phyloP scores from a whole-genome alignment of 2,888 invertebrate genomes.

The Acanthococcus lagerstroemiae region DNA sequence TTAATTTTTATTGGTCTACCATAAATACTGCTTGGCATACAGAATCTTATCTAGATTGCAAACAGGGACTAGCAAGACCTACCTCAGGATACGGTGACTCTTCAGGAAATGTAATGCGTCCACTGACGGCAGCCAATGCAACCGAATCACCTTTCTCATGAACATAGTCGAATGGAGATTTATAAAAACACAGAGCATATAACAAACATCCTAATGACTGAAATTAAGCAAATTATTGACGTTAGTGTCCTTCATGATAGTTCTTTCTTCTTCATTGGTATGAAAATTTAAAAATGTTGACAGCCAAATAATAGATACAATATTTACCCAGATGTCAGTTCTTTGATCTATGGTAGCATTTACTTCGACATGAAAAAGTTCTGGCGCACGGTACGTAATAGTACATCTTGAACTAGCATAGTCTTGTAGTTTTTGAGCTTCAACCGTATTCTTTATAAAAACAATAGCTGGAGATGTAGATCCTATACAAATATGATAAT shows the following conservation, averaged over 20 bases:
- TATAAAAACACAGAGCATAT: conserved; percentile 74
- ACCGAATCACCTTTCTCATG: conserved; percentile 79
- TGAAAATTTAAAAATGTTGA: no score
- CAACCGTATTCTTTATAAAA: conserved; percentile 55
- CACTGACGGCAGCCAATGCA: conserved; percentile 70
- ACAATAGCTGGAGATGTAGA: conserved; percentile 55
- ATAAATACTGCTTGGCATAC: no score
- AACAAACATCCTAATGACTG: conserved; percentile 76
- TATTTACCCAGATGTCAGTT: conserved; percentile 70
- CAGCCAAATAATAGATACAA: background rate
- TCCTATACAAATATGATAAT: conserved; percentile 42
- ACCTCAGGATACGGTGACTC: conserved; percentile 21
- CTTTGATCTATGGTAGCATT: conserved; percentile 70
- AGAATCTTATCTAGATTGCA: no score
- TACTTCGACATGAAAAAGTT: conserved; percentile 73
- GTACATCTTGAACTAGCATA: conserved; percentile 73
- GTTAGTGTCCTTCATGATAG: no score
- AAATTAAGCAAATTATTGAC: conserved; percentile 37
- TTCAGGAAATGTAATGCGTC: conserved; percentile 57
- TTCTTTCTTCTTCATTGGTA: no score
- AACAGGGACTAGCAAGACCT: no score
- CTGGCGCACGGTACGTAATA: conserved; percentile 80
- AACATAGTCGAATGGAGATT: conserved; percentile 73
- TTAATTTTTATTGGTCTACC: no score
- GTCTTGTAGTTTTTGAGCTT: conserved; percentile 64